A percentile compares a stretch with the other conserved stretches of the same genome.
Evolutionary conservation across 2,113 vertebrate genomes (phyloP).

Genomic region (Nerophis lumbriciformis): DNA sequence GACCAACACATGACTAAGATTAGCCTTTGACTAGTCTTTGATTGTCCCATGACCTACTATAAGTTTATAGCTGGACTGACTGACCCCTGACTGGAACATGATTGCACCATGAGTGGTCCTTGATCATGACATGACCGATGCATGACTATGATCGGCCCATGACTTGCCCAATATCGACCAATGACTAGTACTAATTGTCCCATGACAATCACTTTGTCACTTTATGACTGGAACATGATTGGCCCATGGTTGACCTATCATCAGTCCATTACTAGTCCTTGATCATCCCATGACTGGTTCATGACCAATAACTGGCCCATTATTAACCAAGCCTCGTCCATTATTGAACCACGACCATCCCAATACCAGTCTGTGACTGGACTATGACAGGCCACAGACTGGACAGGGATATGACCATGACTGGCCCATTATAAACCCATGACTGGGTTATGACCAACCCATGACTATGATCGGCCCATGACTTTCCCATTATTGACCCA

Average conservation of each 20-base stretch:
- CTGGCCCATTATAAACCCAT: not conserved
- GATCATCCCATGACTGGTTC: not conserved
- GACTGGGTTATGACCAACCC: not conserved
- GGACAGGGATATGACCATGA: not conserved
- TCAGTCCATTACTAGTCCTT: no score
- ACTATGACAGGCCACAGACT: not conserved
- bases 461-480: not conserved
- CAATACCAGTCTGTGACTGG: not conserved
- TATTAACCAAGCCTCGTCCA: not conserved
- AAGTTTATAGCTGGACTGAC: not conserved
- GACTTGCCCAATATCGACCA: not conserved
- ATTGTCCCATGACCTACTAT: not conserved
- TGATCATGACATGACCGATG: no score
- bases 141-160: no score
- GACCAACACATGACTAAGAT: no score
- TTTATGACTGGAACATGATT: not conserved
- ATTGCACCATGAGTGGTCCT: not conserved
- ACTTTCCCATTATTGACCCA: not conserved
- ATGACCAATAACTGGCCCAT: not conserved
- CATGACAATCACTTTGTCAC: not conserved
- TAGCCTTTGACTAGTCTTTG: not conserved
- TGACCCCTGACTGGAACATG: not conserved
- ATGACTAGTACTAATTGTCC: not conserved
- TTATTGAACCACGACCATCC: not conserved
- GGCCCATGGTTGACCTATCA: not conserved